A percentile compares a stretch with the other conserved stretches of the same genome.
These are phyloP conservation scores for Morone saxatilis DNA, from an alignment of 2,113 vertebrate genomes.

Conservation along the genomic window DNA sequence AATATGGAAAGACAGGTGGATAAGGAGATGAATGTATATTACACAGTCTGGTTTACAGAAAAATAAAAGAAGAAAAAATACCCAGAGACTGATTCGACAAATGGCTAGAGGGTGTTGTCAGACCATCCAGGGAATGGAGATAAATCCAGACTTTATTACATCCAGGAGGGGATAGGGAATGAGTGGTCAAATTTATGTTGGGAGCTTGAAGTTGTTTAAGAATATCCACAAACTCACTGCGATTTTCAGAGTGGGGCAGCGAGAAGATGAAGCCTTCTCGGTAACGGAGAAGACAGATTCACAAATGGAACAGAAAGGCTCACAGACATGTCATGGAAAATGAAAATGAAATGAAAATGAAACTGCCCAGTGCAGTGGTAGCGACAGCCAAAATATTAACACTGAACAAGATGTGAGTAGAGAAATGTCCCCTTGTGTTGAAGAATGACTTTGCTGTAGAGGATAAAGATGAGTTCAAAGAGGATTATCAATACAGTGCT, in stretches of 20 bases:
- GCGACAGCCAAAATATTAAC: slow-evolving; percentile 13
- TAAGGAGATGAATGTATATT: slow-evolving; percentile 18
- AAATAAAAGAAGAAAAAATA: background rate
- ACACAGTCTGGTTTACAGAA: background rate
- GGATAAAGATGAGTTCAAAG: slow-evolving; percentile 37
- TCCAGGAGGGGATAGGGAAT: slow-evolving; percentile 1
- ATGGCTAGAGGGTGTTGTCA: background rate
- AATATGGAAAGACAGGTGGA: background rate
- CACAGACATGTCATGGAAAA: slow-evolving; percentile 15
- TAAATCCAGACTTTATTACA: slow-evolving; percentile 42
- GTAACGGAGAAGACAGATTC: slow-evolving; percentile 12
- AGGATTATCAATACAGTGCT: slow-evolving; percentile 40
- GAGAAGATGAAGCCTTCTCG: slow-evolving; percentile 2
- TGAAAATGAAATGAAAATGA: slow-evolving; percentile 25
- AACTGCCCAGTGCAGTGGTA: slow-evolving; percentile 7
- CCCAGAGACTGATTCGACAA: background rate
- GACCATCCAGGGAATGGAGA: slow-evolving; percentile 15
- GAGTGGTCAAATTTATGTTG: slow-evolving; percentile 6
- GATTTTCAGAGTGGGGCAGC: background rate
- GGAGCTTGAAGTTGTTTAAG: slow-evolving; percentile 6
- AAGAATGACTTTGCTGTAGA: slow-evolving; percentile 29
- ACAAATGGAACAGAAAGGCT: slow-evolving; percentile 25
- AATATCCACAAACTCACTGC: background rate
- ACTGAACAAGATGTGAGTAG: slow-evolving; percentile 6
- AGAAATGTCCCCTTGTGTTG: slow-evolving; percentile 3